phyloP scores from a whole-genome alignment of 2,888 invertebrate species.

The Platerodrilus igneus region DNA sequence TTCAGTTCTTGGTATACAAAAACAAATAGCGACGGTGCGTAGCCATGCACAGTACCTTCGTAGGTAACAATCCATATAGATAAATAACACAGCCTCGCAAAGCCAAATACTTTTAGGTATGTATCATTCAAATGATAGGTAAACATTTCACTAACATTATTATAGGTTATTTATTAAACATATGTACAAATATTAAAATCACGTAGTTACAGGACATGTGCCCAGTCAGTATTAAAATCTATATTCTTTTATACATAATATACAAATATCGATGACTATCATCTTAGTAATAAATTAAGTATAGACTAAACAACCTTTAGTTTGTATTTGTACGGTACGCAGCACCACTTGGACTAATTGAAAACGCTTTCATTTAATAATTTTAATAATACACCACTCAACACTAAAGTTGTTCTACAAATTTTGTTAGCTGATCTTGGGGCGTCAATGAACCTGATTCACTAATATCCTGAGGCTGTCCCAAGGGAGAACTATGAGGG shows the following conservation, averaged over 20 bases:
- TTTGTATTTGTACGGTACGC: constrained; percentile 27
- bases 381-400: too few species aligned
- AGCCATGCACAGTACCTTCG: constrained; percentile 39
- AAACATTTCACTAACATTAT: constrained; percentile 37
- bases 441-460: constrained; percentile 76
- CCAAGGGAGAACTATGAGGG: constrained; percentile 53
- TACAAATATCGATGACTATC: constrained; percentile 14
- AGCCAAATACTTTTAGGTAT: constrained; percentile 58
- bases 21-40: constrained; percentile 41
- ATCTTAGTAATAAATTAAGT: constrained; percentile 26
- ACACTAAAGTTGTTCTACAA: constrained; percentile 93
- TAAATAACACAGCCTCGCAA: constrained; percentile 57
- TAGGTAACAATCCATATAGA: constrained; percentile 49
- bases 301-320: constrained; percentile 28
- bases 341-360: constrained; percentile 33
- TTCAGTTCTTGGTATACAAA: constrained; percentile 27
- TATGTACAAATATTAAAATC: constrained; percentile 44
- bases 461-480: constrained; percentile 42
- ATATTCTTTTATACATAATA: constrained; percentile 33
- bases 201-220: constrained; percentile 27
- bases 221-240: constrained; percentile 37
- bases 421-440: constrained; percentile 92
- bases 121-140: constrained; percentile 36
- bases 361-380: too few species aligned
- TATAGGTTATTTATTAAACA: constrained; percentile 40